Evolutionary conservation across 2,113 vertebrate species (phyloP).

Genomic region (Sminthopsis crassicaudata): DNA sequence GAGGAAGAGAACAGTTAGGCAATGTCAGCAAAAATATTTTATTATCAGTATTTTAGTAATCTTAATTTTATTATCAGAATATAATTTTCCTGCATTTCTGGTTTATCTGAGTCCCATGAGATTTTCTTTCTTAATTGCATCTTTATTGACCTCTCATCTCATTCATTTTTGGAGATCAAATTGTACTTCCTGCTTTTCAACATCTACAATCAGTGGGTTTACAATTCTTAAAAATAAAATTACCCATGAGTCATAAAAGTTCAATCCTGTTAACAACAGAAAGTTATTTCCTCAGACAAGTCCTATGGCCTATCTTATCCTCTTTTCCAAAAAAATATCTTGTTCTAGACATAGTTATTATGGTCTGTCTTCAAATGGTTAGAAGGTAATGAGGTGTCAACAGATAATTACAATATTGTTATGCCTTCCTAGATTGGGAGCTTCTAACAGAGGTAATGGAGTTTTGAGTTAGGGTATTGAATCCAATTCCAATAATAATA

Average conservation of each 20-base stretch:
- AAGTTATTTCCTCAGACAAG: not conserved
- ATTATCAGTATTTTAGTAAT: not conserved
- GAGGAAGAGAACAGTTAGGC: not conserved
- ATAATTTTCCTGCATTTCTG: not conserved
- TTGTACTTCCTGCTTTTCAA: not conserved
- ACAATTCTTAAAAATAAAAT: not conserved
- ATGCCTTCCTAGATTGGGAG: slow-evolving; percentile 15
- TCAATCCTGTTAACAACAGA: not conserved
- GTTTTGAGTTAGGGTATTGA: not conserved
- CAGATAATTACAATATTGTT: slow-evolving; percentile 22
- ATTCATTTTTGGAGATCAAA: not conserved
- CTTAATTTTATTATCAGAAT: too few relatives aligned
- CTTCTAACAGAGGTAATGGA: not conserved
- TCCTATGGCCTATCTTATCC: not conserved
- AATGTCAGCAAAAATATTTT: not conserved
- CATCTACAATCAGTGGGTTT: not conserved
- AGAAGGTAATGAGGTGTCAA: not conserved
- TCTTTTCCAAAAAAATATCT: not conserved
- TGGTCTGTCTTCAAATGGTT: not conserved
- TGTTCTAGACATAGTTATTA: not conserved
- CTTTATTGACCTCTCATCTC: not conserved
- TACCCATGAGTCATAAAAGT: not conserved
- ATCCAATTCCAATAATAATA: not conserved
- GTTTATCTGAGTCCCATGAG: not conserved
- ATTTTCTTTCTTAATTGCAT: not conserved